Base-by-base conservation (phyloP, 2,797 vertebrate species). In the Mormyrus hasselquistii region DNA sequence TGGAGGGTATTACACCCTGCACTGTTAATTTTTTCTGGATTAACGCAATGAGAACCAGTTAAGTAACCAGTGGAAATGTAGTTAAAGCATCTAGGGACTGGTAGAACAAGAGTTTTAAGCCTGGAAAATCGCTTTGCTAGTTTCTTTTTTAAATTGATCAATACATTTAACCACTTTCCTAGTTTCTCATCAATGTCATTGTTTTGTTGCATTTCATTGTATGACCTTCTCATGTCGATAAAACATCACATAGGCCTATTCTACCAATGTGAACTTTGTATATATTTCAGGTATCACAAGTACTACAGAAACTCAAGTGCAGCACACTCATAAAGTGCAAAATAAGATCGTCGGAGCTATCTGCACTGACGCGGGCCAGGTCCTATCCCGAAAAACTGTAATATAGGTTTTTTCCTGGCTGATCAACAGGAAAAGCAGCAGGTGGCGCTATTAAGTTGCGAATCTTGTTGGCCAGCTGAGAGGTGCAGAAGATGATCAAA, bases 371-470 rank as follows among this genome's bases (percentile, higher is more conserved):
- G 8, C 12, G 12, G 19, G 85, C 25, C 52, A 57, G 5, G 29
- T 86, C 85, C 83, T 85, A 25, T 12, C 8, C 10, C 6, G 49
- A 29, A 79, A n/a, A 41, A 34, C 65, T 9, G 12, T 22, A 53
- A 76, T 29, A 22, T 49, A 8, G 19, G 16, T 25, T 29, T 55
- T 55, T 86, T 86, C 12, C 25, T 38, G 50, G 1, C 47, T 57
- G 14, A 55, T 52, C 25, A 8, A 19, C 16, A 3, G 16, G 5
- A 3, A 8, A 10, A 73, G 29, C 88, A 89, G 44, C 83, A 89
- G 88, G 38, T 85, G 88, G 88, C 83, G 62, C 59, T 44, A 86
- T 73, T 22, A 49, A 86, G n/a, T 55, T 55, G 52, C 25, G 50
- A 25, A 50, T 88, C 44, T 34, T 86, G 47, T 19, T 79, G 73